These are phyloP conservation scores for Micronycteris hirsuta DNA, from an alignment of 2,113 vertebrate genomes.

Conservation along the genomic window DNA sequence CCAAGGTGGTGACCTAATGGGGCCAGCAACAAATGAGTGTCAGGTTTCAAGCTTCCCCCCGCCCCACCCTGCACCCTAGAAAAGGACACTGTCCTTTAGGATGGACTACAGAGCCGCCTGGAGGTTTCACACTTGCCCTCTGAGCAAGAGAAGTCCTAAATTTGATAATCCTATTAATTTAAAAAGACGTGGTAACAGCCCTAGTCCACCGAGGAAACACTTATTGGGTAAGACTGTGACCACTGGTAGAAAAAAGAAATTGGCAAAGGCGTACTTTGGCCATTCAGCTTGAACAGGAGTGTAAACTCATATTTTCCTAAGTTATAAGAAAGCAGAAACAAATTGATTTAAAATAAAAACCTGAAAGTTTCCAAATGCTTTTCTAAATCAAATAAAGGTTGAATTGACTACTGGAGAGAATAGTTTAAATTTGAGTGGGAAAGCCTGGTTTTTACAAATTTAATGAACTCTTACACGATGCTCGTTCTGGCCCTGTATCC, in stretches of 20 bases:
- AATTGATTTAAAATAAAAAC: neutral
- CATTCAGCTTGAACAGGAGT: neutral
- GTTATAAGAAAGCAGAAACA: neutral
- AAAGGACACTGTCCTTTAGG: neutral
- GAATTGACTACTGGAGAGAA: neutral
- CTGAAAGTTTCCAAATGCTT: conserved; percentile 3
- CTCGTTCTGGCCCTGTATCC: neutral
- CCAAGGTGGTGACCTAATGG: conserved; percentile 33
- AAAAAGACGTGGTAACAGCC: neutral
- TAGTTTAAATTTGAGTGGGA: neutral
- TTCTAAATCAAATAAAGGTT: conserved; percentile 23
- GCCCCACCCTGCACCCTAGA: neutral
- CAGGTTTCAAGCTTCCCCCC: neutral
- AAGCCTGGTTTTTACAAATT: neutral
- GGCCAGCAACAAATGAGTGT: neutral
- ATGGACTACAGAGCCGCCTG: neutral
- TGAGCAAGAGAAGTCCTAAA: neutral
- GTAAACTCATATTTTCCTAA: neutral
- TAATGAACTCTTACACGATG: neutral
- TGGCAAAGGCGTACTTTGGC: neutral
- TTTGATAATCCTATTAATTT: conserved; percentile 38
- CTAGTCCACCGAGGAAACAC: neutral
- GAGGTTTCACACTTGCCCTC: neutral
- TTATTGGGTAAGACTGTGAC: conserved; percentile 1
- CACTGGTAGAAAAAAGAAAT: neutral